Percentiles rank a stretch among this genome's conserved stretches.
Conservation (phyloP, 2,113 vertebrate species). For the Lanius ludovicianus region DNA sequence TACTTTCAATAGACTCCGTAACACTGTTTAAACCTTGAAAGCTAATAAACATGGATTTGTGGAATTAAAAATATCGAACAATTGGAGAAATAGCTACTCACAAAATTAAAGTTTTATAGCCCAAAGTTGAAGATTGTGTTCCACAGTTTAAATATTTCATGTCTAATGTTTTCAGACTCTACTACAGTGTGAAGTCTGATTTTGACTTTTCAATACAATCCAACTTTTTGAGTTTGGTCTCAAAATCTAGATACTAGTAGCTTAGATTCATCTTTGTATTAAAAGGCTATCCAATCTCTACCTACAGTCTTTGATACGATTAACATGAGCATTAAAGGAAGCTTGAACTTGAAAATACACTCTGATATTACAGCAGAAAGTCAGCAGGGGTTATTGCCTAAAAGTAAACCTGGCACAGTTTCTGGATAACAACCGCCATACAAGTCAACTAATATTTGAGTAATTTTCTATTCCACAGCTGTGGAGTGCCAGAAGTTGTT, state of each 20-base stretch:
- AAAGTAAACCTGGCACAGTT: not conserved
- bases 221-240: constrained; percentile 46
- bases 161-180: constrained; percentile 75
- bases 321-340: not conserved
- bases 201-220: constrained; percentile 72
- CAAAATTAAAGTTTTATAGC: constrained; percentile 83
- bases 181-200: constrained; percentile 56
- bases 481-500: not conserved
- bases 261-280: not conserved
- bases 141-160: constrained; percentile 81
- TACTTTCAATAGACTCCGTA: constrained; percentile 78
- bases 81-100: constrained; percentile 70
- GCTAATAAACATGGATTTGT: constrained; percentile 85
- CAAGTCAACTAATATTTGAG: not conserved
- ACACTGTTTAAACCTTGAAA: constrained; percentile 79
- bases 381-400: not conserved
- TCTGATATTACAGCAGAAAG: not conserved
- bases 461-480: not conserved
- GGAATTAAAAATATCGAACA: constrained; percentile 83
- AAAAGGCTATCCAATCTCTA: not conserved
- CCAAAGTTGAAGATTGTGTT: constrained; percentile 71
- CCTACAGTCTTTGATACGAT: not conserved
- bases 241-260: constrained; percentile 53
- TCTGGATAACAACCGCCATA: not conserved
- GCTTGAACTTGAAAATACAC: not conserved